Evolutionary conservation across 2,888 invertebrate genomes (phyloP), one percentile per base, ranked within the genome.

Genomic region (Andrena flavipes): DNA sequence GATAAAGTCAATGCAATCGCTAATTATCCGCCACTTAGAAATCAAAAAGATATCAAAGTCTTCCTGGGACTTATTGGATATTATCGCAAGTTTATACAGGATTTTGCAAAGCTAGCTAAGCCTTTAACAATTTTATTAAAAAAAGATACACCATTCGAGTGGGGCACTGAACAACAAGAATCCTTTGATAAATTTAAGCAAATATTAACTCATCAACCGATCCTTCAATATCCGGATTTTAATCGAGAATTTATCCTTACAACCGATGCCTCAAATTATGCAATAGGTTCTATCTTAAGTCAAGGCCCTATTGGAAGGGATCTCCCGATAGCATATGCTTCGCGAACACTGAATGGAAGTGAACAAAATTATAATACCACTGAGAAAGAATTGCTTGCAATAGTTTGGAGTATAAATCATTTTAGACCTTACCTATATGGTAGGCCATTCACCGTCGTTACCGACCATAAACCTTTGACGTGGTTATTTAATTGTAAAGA

Each of bases 171-270:
- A 49, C 62, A 71, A 13, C 26, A 3, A 1, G 6, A 42, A 23
- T 48, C 73, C 7, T 64, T 73, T n/a, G 42, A 65, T 20, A 30
- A 33, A 56, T 73, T 65, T 26, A 13, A 26, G n/a, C 35, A 42
- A 42, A 56, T 64, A 51, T 42, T 56, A 54, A 73, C 56, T 3
- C 26, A 35, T 4, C 64, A 73, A 29, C 64, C 56, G 23, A n/a
- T 73, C 10, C 64, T 73, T 10, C 73, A 73, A 42, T 64, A 73
- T 33, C 73, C 73, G 1, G 73, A 64, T 68, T 68, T 68, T 26
- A 35, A 68, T 35, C 48, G 16, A 30, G 49, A 71, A 71, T 62
- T 62, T 23, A n/a, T 49, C 3, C 30, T 73, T 8, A 73, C 64
- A 1, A 73, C 73, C 0, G 73, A 64, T 30, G 54, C 64, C 2